Base-by-base conservation (phyloP, 2,888 invertebrate genomes). In the Trachelus tabidus region DNA sequence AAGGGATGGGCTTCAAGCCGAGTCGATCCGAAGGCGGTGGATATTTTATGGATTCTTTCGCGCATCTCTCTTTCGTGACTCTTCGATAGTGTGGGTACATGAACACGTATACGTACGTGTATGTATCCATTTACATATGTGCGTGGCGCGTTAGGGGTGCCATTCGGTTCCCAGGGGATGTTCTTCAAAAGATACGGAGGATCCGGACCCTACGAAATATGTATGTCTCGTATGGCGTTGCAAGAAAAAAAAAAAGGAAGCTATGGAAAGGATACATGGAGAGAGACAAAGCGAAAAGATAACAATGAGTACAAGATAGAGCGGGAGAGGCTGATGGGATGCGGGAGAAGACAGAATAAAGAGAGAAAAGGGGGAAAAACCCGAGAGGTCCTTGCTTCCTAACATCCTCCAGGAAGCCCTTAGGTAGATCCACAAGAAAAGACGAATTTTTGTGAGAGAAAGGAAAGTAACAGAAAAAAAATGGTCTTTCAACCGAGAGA, bases 171-270 rank as follows among this genome's bases (percentile, higher is more conserved):
- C 81, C 85, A 78, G 77, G 84, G 83, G 83, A 86, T 82, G 82
- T 83, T 82, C 83, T 83, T 84, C 79, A 84, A 81, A 86, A 84
- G 86, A 84, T 85, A 84, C 83, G 81, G 81, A 85, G 83, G 82
- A 85, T 85, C 83, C 83, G 84, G 80, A 77, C 86, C 80, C 85
- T 87, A 85, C 84, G 84, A 88, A 88, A 88, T 88, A 86, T 87
- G 88, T 87, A 86, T 86, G 85, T 87, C 85, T 87, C 80, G 83
- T 83, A 85, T 33, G 30, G 12, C 30, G 31, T 31, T 31, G 71
- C 71, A 34, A 31, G 71, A 69, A 15, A 11, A 35, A 11, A 35
- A 23, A 35, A 23, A 31, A 34, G 9, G 71, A 71, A 34, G 33
- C 71, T 71, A 31, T 31, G 12, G 31, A 71, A 30, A 31, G 33